Percentiles rank a stretch among this genome's conserved stretches.
phyloP scores from a whole-genome alignment of 2,113 vertebrate species.

The Semnopithecus entellus region DNA sequence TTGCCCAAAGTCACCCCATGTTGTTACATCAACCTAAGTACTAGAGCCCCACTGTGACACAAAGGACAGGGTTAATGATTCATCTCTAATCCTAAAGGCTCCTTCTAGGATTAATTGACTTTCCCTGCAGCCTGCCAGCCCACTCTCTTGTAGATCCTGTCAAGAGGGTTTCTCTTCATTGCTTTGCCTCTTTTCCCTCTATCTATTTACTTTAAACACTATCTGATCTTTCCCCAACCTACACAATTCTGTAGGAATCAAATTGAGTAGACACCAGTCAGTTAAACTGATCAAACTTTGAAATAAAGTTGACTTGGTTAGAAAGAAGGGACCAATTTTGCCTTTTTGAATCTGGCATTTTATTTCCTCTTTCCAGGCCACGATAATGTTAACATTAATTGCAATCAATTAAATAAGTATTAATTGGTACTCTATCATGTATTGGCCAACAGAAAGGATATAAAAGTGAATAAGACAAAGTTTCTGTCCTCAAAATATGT shows the following conservation, averaged over 20 bases:
- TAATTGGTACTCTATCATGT: not conserved
- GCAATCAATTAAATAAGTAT: not conserved
- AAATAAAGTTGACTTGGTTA: not conserved
- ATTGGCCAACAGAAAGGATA: not conserved
- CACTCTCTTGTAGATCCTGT: not conserved
- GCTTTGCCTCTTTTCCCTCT: constrained; percentile 31
- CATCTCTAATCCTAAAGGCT: constrained; percentile 69
- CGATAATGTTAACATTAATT: not conserved
- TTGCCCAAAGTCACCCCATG: constrained; percentile 39
- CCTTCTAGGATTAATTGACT: constrained; percentile 63
- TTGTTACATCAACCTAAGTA: constrained; percentile 21
- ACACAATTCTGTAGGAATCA: constrained; percentile 29
- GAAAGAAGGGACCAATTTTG: not conserved
- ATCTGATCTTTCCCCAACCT: constrained; percentile 43
- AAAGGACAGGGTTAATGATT: constrained; percentile 73
- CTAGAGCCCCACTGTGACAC: constrained; percentile 11
- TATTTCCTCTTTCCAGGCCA: not conserved
- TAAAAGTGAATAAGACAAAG: not conserved
- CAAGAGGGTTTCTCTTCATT: constrained; percentile 52
- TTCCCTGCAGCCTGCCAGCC: constrained; percentile 42
- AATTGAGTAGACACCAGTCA: constrained; percentile 43
- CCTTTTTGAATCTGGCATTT: not conserved
- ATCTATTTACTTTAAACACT: constrained; percentile 51
- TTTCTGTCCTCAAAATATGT: not conserved
- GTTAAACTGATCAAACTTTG: not conserved